Conservation (phyloP, 2,113 vertebrate genomes). For the human (Homo sapiens) region DNA sequence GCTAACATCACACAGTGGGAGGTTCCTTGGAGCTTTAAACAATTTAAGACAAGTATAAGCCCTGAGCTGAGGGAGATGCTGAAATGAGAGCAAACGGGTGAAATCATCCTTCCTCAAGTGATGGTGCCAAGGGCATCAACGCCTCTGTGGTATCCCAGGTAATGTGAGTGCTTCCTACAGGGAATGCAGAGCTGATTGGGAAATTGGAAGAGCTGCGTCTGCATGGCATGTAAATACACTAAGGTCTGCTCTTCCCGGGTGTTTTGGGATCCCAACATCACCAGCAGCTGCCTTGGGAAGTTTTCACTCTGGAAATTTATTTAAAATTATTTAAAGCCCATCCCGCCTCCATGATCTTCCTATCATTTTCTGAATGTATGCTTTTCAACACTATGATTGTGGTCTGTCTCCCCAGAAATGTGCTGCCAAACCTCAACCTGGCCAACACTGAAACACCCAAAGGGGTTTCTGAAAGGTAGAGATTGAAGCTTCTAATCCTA, state of each 20-base stretch:
- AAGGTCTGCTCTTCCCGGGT: not conserved
- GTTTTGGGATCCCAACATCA: not conserved
- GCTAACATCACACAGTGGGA: fast-evolving
- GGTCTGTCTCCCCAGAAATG: not conserved
- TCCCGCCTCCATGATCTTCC: fast-evolving
- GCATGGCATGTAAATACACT: too few relatives aligned
- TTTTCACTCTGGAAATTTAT: not conserved
- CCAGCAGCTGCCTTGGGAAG: not conserved
- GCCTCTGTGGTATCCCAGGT: not conserved
- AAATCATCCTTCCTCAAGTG: not conserved
- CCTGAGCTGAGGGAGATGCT: not conserved
- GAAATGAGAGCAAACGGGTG: not conserved
- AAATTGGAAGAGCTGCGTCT: not conserved
- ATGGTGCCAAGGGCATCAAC: not conserved
- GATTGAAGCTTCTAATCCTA: not conserved
- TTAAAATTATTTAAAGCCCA: too few relatives aligned
- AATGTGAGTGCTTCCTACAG: fast-evolving
- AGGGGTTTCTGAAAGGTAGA: not conserved
- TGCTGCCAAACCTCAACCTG: not conserved
- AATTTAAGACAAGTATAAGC: not conserved
- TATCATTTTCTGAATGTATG: not conserved
- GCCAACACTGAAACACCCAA: not conserved
- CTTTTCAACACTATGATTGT: not conserved
- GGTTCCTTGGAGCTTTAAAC: not conserved
- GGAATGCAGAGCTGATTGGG: fast-evolving